A percentile compares a stretch with the other conserved stretches of the same genome.
Evolutionary conservation across 1,140 invertebrate genomes (phyloP).

Genomic region (Proctacanthus coquilletti): DNA sequence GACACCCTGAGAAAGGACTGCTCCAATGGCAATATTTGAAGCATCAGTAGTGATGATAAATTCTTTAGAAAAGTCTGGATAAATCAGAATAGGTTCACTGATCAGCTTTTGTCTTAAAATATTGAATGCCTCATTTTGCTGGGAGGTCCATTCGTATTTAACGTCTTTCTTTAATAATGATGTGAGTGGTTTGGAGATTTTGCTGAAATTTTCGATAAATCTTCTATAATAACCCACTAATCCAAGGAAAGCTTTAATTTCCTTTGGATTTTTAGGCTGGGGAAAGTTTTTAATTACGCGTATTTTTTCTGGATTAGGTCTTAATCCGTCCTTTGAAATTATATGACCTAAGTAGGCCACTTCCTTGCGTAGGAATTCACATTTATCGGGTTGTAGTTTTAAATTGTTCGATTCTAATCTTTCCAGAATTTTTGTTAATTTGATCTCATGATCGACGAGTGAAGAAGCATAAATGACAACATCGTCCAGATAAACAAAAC

Average conservation of each 20-base stretch:
- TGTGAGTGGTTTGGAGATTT: constrained; percentile 17
- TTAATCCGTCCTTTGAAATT: constrained; percentile 26
- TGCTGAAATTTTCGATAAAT: constrained; percentile 16
- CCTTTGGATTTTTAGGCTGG: constrained; percentile 19
- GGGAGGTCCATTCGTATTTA: constrained; percentile 13
- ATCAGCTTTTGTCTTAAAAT: too few relatives aligned
- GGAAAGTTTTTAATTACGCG: constrained; percentile 21
- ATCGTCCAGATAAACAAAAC: too few relatives aligned
- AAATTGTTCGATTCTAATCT: too few relatives aligned
- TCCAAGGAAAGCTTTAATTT: constrained; percentile 30
- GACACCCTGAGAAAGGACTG: constrained; percentile 17
- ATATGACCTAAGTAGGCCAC: constrained; percentile 31
- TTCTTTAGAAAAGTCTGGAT: constrained; percentile 14
- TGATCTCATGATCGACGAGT: too few relatives aligned
- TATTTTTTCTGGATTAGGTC: constrained; percentile 28
- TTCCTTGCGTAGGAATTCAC: constrained; percentile 30
- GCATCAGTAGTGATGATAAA: constrained; percentile 15
- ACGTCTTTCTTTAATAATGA: constrained; percentile 15
- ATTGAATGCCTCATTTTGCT: constrained; percentile 18
- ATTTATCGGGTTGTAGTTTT: constrained; percentile 33
- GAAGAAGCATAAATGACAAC: too few relatives aligned
- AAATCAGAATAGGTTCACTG: constrained; percentile 18
- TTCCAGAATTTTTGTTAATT: too few relatives aligned
- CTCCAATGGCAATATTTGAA: constrained; percentile 12
- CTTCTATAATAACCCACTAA: constrained; percentile 21